Conservation (phyloP, 2,797 vertebrate species). For the Zenarchopterus dispar region DNA sequence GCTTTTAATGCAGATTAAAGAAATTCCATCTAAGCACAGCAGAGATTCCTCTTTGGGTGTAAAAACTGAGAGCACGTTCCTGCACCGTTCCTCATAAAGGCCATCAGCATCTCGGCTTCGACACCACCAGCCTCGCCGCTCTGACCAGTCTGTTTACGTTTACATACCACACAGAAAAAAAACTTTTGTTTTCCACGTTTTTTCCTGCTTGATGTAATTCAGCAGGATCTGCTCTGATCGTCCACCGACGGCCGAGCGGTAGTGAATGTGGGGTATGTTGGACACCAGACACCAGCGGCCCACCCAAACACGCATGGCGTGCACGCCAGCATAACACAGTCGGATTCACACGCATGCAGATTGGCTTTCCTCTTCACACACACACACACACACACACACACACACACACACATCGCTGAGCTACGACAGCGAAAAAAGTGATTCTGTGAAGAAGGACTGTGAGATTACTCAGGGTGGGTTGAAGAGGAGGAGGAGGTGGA, state of each 20-base stretch:
- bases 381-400: conserved; percentile 6
- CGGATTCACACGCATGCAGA: conserved; percentile 11
- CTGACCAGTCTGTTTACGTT: too few relatives aligned
- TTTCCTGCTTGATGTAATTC: too few relatives aligned
- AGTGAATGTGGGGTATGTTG: conserved; percentile 9
- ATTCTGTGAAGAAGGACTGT: conserved; percentile 45
- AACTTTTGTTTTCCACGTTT: too few relatives aligned
- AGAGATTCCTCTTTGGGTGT: too few relatives aligned
- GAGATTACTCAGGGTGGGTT: background rate
- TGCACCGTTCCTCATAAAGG: too few relatives aligned
- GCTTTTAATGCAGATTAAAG: conserved; percentile 8
- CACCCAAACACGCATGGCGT: conserved; percentile 63
- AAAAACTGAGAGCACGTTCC: too few relatives aligned
- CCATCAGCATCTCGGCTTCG: too few relatives aligned
- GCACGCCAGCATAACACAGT: conserved; percentile 47
- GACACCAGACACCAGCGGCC: conserved; percentile 63
- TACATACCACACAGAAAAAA: too few relatives aligned
- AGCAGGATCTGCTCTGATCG: background rate
- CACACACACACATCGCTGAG: conserved; percentile 13
- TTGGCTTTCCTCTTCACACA: conserved; percentile 23
- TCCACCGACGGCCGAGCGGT: conserved; percentile 2
- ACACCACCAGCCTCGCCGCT: too few relatives aligned
- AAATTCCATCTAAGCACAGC: too few relatives aligned
- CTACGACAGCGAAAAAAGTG: conserved; percentile 31
- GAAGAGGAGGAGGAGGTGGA: too few relatives aligned